Percentiles rank a stretch among this genome's conserved stretches.
Conservation (phyloP, 2,797 vertebrate species). For the Ceyx erithaca region DNA sequence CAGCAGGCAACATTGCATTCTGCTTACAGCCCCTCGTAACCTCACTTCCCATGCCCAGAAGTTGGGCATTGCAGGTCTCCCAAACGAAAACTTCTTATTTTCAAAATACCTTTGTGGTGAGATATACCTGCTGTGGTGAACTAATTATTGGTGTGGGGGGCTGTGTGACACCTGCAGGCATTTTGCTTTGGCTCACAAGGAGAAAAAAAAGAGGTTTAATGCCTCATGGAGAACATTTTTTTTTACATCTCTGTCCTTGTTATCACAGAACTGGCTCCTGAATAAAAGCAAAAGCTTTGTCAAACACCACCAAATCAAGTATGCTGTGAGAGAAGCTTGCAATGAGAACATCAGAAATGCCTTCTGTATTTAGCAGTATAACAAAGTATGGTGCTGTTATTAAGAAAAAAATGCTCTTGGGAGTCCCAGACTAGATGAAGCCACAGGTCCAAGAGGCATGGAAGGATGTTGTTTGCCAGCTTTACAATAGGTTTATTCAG, state of each 20-base stretch:
- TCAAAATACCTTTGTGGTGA: slow-evolving; percentile 6
- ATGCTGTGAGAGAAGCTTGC: not conserved
- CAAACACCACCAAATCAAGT: not conserved
- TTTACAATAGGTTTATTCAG: slow-evolving; percentile 61
- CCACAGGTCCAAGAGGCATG: slow-evolving; percentile 39
- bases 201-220: slow-evolving; percentile 18
- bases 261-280: not conserved
- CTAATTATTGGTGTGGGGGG: slow-evolving; percentile 21
- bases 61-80: not conserved
- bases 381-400: not conserved
- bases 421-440: slow-evolving; percentile 25
- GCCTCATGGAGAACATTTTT: not conserved
- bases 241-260: not conserved
- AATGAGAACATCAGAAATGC: not conserved
- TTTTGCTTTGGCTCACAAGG: slow-evolving; percentile 36
- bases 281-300: slow-evolving; percentile 39
- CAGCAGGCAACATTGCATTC: not conserved
- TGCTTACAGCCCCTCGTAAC: accelerated
- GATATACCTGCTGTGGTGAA: slow-evolving; percentile 5
- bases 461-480: slow-evolving; percentile 51
- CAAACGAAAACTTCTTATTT: not conserved
- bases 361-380: not conserved
- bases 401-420: not conserved
- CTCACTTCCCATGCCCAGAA: not conserved
- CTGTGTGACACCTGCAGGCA: not conserved